These are phyloP conservation scores for Rhea pennata DNA, from an alignment of 2,113 vertebrate genomes.

Conservation along the genomic window DNA sequence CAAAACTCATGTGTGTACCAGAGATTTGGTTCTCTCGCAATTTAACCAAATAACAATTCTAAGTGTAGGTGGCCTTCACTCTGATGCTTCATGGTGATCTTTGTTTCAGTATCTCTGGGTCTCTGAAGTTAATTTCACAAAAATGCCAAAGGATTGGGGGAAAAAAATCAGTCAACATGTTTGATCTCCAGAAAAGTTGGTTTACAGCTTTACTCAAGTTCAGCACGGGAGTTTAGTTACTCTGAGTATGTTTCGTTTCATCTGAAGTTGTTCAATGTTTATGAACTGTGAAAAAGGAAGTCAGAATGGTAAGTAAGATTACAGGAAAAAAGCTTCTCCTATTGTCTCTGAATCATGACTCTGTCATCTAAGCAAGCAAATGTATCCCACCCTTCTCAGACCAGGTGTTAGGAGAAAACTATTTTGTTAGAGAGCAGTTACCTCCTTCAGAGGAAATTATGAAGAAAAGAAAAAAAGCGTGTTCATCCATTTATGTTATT, in stretches of 20 bases:
- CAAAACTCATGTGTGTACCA: background rate
- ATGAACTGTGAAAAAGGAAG: background rate
- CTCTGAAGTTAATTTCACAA: background rate
- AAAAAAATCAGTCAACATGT: background rate
- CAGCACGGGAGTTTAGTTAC: background rate
- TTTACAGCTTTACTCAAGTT: background rate
- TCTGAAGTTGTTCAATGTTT: background rate
- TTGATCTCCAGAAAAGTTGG: background rate
- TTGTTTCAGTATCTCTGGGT: accelerated
- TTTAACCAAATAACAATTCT: background rate
- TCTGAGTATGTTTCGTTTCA: background rate
- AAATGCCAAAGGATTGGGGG: background rate
- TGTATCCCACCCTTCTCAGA: background rate
- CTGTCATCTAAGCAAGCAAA: background rate
- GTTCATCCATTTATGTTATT: background rate
- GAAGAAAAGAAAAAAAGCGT: background rate
- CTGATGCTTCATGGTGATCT: background rate
- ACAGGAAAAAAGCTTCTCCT: background rate
- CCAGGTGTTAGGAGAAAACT: background rate
- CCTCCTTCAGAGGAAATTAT: background rate
- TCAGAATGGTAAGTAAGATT: background rate
- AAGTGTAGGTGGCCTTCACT: background rate
- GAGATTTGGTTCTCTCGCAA: background rate
- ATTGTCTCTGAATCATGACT: background rate
- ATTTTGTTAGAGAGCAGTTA: background rate